Evolutionary conservation across 2,797 vertebrate species (phyloP).

Genomic region (Clarias fuscus): DNA sequence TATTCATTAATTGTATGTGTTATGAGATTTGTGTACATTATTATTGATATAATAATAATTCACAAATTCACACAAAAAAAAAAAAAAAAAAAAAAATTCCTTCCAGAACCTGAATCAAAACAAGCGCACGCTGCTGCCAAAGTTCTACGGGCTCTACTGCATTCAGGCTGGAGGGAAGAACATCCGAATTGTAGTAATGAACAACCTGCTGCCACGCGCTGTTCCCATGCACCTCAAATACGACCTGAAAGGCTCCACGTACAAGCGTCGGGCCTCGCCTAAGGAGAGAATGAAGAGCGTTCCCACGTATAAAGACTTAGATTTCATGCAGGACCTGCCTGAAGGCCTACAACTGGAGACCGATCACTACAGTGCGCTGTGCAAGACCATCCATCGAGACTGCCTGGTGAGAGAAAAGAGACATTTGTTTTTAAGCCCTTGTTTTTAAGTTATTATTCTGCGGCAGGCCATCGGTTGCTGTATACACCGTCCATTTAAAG

Average conservation of each 20-base stretch:
- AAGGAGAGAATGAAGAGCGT: slow-evolving; percentile 85
- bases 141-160: slow-evolving; percentile 94
- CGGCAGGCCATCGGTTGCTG: too few species aligned
- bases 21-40: too few species aligned
- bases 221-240: slow-evolving; percentile 93
- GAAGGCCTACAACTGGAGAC: slow-evolving; percentile 85
- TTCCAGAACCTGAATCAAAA: slow-evolving; percentile 94
- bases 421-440: too few species aligned
- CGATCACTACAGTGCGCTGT: slow-evolving; percentile 86
- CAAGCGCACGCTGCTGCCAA: slow-evolving; percentile 89
- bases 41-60: not conserved
- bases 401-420: slow-evolving; percentile 80
- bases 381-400: slow-evolving; percentile 91
- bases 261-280: slow-evolving; percentile 85
- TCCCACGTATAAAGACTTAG: slow-evolving; percentile 92
- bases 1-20: not conserved
- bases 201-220: slow-evolving; percentile 88
- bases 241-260: slow-evolving; percentile 95
- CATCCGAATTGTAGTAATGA: slow-evolving; percentile 95
- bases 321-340: slow-evolving; percentile 84
- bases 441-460: too few species aligned
- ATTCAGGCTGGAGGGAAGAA: slow-evolving; percentile 92
- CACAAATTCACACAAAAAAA: not conserved
- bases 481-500: too few species aligned
- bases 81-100: not conserved